phyloP scores from a whole-genome alignment of 35 echinoderm and acorn worm genomes.

The Patiria miniata region DNA sequence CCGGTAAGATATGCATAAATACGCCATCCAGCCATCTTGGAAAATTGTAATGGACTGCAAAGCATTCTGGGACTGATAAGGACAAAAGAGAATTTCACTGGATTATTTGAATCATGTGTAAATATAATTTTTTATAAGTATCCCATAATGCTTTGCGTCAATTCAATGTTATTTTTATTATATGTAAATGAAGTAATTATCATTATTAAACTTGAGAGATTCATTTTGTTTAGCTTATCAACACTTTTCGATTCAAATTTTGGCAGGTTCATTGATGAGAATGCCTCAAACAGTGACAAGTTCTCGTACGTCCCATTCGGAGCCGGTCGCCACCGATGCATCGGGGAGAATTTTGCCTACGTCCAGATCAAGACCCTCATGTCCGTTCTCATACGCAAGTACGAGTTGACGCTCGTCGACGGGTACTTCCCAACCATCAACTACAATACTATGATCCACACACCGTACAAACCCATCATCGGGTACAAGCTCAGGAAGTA shows the following conservation, averaged over 20 bases:
- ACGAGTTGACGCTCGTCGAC: conserved; percentile 65
- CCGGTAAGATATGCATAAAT: not conserved
- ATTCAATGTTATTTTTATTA: not conserved
- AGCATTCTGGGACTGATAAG: no score
- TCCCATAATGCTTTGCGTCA: not conserved
- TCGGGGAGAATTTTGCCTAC: conserved; percentile 85
- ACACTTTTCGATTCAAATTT: not conserved
- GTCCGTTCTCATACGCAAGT: conserved; percentile 69
- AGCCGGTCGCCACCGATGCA: conserved; percentile 73
- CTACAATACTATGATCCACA: conserved; percentile 73
- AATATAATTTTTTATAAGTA: no score
- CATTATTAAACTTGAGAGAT: no score
- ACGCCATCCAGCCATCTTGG: no score
- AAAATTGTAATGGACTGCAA: no score
- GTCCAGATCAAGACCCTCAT: conserved; percentile 84
- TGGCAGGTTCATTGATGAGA: conserved; percentile 69
- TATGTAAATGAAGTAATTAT: no score
- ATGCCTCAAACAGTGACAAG: conserved; percentile 65
- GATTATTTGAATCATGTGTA: no score
- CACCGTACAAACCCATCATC: conserved; percentile 67
- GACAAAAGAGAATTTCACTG: not conserved
- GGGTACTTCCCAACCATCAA: conserved; percentile 68
- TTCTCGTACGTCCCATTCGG: conserved; percentile 84
- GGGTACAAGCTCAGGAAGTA: conserved; percentile 43
- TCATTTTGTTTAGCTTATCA: no score